Percentiles rank a stretch among this genome's conserved stretches.
These are phyloP conservation scores for Ahaetulla prasina DNA, from an alignment of 2,113 vertebrate genomes.

Conservation along the genomic window DNA sequence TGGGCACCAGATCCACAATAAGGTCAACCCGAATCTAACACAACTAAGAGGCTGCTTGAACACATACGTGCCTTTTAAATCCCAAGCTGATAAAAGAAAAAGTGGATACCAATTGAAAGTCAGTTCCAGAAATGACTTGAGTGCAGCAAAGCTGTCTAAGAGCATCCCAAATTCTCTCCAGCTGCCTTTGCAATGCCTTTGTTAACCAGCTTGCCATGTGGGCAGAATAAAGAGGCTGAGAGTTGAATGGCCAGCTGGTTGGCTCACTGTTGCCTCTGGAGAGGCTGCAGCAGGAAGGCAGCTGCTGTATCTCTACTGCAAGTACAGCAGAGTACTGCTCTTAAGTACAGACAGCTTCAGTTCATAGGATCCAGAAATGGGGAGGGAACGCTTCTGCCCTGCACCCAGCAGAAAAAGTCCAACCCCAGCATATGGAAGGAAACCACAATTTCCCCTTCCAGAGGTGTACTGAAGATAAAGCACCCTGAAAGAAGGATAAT, in stretches of 20 bases:
- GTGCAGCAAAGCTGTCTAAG: neutral
- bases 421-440: no score
- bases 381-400: neutral
- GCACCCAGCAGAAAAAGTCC: neutral
- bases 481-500: neutral
- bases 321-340: neutral
- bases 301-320: neutral
- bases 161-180: neutral
- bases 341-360: neutral
- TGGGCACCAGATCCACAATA: neutral
- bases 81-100: neutral
- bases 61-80: no score
- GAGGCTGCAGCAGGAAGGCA: constrained; percentile 19
- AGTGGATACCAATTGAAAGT: neutral
- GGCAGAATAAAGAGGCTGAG: constrained; percentile 21
- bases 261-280: constrained; percentile 14
- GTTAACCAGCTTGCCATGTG: constrained; percentile 16
- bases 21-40: neutral
- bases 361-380: neutral
- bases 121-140: neutral
- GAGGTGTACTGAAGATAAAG: neutral
- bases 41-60: neutral
- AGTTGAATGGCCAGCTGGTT: constrained; percentile 22
- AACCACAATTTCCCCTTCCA: neutral
- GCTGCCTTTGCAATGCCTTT: constrained; percentile 21